Conservation (phyloP, 2,888 invertebrate species). For the Hydriomena furcata region DNA sequence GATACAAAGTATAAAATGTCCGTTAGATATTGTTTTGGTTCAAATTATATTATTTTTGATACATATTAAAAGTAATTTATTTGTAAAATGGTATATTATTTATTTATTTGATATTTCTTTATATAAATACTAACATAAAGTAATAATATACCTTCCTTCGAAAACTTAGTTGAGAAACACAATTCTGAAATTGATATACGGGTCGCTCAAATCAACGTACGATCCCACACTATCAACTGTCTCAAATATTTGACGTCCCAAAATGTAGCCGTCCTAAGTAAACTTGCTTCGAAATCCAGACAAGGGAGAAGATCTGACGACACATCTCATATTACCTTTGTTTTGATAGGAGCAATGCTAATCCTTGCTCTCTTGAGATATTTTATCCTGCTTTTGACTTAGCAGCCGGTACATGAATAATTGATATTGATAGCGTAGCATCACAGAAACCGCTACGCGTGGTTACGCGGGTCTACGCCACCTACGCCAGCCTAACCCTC, state of each 20-base stretch:
- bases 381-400: slow-evolving; percentile 6
- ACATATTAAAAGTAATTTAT: no score
- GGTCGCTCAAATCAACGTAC: slow-evolving; percentile 21
- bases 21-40: no score
- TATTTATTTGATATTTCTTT: no score
- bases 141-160: neutral
- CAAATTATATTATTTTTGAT: no score
- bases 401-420: neutral
- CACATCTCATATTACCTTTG: slow-evolving; percentile 29
- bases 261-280: slow-evolving; percentile 26
- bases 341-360: slow-evolving; percentile 17
- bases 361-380: neutral
- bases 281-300: slow-evolving; percentile 20
- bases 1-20: no score
- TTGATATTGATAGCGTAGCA: no score
- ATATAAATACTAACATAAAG: no score
- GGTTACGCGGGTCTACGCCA: no score
- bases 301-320: slow-evolving; percentile 14
- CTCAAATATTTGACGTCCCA: slow-evolving; percentile 30
- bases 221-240: slow-evolving; percentile 23
- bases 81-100: no score
- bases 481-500: no score
- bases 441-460: no score
- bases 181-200: slow-evolving; percentile 19
- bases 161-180: slow-evolving; percentile 8